phyloP scores from a whole-genome alignment of 2,888 invertebrate genomes.

The Drosophila anceps region DNA sequence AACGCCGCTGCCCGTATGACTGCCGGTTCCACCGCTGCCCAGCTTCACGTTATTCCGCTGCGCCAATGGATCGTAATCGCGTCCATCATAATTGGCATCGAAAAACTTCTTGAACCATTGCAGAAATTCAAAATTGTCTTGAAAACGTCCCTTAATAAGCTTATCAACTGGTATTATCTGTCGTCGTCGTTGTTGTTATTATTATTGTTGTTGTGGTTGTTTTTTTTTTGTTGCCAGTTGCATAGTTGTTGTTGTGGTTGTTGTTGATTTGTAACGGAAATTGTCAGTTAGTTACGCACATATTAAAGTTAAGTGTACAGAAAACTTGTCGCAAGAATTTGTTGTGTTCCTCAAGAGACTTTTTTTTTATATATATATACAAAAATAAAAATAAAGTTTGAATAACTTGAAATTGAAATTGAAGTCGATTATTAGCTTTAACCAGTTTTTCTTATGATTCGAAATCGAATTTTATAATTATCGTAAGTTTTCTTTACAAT shows the following conservation, averaged over 20 bases:
- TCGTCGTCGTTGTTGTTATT: slow-evolving; percentile 80
- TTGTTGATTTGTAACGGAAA: slow-evolving; percentile 80
- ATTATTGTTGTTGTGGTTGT: slow-evolving; percentile 76
- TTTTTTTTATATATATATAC: not conserved
- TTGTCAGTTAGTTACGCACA: slow-evolving; percentile 71
- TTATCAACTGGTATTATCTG: slow-evolving; percentile 99
- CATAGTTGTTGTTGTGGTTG: slow-evolving; percentile 35
- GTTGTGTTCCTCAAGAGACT: slow-evolving; percentile 8
- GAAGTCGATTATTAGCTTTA: not conserved
- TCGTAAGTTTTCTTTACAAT: not conserved
- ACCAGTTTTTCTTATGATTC: not conserved
- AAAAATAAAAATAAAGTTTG: not conserved
- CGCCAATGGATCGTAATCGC: slow-evolving; percentile 96
- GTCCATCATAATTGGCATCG: slow-evolving; percentile 99
- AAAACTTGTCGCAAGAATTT: slow-evolving; percentile 9
- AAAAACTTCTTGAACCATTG: slow-evolving; percentile 99
- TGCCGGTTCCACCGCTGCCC: slow-evolving; percentile 88
- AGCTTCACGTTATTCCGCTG: slow-evolving; percentile 93
- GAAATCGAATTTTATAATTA: not conserved
- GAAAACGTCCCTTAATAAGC: slow-evolving; percentile 99
- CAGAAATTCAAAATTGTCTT: slow-evolving; percentile 99
- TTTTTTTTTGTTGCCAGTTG: slow-evolving; percentile 79
- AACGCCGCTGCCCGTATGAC: slow-evolving; percentile 85
- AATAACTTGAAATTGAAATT: not conserved
- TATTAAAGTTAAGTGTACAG: slow-evolving; percentile 30